Percentiles rank a stretch among this genome's conserved stretches.
These are phyloP conservation scores for Cyclargus thomasi DNA, from an alignment of 1,140 invertebrate species.

Conservation along the genomic window DNA sequence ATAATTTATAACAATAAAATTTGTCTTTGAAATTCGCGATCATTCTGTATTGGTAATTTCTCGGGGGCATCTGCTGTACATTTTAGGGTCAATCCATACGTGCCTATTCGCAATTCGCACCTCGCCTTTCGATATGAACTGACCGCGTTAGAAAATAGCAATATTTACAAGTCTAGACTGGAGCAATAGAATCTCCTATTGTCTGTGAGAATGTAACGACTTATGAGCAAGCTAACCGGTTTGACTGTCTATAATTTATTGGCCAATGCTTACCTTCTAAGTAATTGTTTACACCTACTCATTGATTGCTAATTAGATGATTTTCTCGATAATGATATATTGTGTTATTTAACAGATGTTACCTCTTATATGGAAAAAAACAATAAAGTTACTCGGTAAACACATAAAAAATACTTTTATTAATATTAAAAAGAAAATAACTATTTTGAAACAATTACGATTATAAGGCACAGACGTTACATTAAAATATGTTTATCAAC, in stretches of 20 bases:
- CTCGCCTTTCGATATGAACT: no score
- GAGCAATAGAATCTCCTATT: not conserved
- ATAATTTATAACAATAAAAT: no score
- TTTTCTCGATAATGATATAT: not conserved
- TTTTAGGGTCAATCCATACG: no score
- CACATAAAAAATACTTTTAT: not conserved
- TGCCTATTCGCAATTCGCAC: no score
- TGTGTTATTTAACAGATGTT: not conserved
- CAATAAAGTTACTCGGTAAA: not conserved
- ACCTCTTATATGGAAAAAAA: not conserved
- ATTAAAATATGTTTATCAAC: not conserved
- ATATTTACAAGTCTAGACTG: not conserved
- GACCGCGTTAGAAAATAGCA: no score
- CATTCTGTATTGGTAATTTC: no score
- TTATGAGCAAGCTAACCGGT: not conserved
- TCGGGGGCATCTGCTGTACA: no score
- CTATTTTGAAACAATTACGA: not conserved
- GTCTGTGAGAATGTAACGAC: not conserved
- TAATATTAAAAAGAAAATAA: not conserved
- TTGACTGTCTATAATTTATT: not conserved
- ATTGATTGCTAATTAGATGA: not conserved
- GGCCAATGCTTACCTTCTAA: not conserved
- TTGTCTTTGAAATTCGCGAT: no score
- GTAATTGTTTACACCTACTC: not conserved
- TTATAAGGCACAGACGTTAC: not conserved